A percentile compares a stretch with the other conserved stretches of the same genome.
These are phyloP conservation scores for Dusona sp. DNA, from an alignment of 2,888 invertebrate species.

Conservation along the genomic window DNA sequence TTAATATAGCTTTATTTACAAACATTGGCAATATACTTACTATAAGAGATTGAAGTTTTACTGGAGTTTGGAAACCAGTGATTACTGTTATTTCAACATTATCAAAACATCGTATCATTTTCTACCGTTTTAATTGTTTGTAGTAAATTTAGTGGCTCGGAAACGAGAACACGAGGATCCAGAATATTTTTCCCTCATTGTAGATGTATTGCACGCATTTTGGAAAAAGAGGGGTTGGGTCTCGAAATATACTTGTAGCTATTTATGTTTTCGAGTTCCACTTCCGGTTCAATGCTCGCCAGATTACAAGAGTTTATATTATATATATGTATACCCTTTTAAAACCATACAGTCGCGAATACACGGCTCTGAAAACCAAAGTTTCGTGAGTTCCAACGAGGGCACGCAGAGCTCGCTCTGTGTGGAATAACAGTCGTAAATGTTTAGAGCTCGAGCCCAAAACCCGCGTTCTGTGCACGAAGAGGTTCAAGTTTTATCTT, in stretches of 20 bases:
- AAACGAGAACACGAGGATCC: neutral
- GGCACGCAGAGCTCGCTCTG: conserved; percentile 34
- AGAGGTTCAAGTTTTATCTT: conserved; percentile 48
- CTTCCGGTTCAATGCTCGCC: conserved; percentile 57
- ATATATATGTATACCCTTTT: neutral
- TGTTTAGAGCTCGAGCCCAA: conserved; percentile 64
- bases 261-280: conserved; percentile 31
- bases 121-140: neutral
- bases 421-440: conserved; percentile 68
- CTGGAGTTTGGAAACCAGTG: neutral
- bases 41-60: neutral
- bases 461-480: conserved; percentile 44
- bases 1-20: neutral
- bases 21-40: neutral
- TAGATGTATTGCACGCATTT: conserved; percentile 31
- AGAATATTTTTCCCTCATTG: neutral
- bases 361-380: conserved; percentile 46
- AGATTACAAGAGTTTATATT: conserved; percentile 14
- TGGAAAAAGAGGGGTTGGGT: neutral
- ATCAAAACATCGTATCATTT: neutral
- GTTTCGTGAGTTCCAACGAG: conserved; percentile 44
- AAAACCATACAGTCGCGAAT: conserved; percentile 30
- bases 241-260: conserved; percentile 7
- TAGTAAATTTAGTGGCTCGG: neutral
- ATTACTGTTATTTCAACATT: neutral